Percentiles rank a stretch among this genome's conserved stretches.
Conservation (phyloP, 2,113 vertebrate species). For the Rissa tridactyla region DNA sequence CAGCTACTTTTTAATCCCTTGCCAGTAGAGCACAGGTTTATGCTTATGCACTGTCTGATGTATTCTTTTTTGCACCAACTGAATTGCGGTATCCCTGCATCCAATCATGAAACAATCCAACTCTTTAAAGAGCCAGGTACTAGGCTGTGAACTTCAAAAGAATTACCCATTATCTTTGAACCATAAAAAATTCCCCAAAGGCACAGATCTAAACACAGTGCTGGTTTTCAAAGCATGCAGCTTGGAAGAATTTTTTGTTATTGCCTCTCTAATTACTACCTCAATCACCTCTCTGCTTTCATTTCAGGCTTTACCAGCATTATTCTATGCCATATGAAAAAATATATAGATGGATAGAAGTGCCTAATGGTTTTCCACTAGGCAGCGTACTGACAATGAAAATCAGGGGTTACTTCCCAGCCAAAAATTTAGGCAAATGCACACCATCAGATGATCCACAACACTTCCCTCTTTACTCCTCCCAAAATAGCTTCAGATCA, state of each 20-base stretch:
- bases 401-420: background rate
- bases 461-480: background rate
- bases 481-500: background rate
- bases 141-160: background rate
- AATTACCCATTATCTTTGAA: background rate
- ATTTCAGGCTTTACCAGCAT: background rate
- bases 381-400: background rate
- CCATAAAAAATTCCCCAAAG: background rate
- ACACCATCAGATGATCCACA: background rate
- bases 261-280: background rate
- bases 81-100: background rate
- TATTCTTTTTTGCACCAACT: background rate
- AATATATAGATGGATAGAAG: background rate
- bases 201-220: background rate
- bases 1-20: background rate
- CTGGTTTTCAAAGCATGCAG: background rate
- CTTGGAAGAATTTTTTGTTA: background rate
- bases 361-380: background rate
- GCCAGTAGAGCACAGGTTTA: background rate
- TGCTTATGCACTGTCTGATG: background rate
- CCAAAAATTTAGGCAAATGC: background rate
- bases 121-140: background rate
- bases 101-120: fast-evolving
- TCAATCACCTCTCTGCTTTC: background rate
- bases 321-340: background rate